Conservation (phyloP, 2,888 invertebrate genomes). For the Eristalinus aeneus region DNA sequence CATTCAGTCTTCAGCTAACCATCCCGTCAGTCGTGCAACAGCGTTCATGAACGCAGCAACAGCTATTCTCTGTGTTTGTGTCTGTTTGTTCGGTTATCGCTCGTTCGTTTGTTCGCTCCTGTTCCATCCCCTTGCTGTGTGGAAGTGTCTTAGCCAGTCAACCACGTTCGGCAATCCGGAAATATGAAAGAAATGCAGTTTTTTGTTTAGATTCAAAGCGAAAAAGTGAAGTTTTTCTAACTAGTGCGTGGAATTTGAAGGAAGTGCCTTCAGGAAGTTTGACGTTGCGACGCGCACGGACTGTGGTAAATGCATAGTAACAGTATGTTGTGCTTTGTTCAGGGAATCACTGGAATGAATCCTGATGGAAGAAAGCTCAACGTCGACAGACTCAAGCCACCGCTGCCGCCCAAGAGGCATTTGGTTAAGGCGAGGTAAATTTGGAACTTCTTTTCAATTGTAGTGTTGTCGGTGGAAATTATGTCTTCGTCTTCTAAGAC, state of each 20-base stretch:
- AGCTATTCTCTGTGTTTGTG: constrained; percentile 24
- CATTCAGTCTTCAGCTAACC: constrained; percentile 37
- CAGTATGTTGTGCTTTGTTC: constrained; percentile 72
- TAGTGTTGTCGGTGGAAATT: no score
- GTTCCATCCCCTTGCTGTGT: neutral
- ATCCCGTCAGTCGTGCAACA: constrained; percentile 57
- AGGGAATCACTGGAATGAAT: constrained; percentile 72
- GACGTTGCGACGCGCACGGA: neutral
- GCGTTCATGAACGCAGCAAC: constrained; percentile 52
- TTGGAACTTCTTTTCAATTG: no score
- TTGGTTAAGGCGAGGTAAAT: constrained; percentile 64
- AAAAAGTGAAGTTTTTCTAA: constrained; percentile 33
- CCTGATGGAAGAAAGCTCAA: constrained; percentile 65
- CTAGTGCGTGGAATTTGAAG: neutral
- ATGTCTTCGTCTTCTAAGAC: no score
- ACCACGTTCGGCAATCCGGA: neutral
- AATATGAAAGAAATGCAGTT: constrained; percentile 51
- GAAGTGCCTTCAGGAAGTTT: neutral
- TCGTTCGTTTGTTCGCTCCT: neutral
- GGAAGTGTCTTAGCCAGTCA: neutral
- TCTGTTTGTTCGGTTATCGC: neutral
- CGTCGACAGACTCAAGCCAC: constrained; percentile 42
- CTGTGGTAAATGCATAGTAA: constrained; percentile 56
- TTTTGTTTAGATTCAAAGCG: neutral
- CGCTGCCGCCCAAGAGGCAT: constrained; percentile 52